Conservation (phyloP, 2,113 vertebrate genomes). For the Alexandromys fortis region DNA sequence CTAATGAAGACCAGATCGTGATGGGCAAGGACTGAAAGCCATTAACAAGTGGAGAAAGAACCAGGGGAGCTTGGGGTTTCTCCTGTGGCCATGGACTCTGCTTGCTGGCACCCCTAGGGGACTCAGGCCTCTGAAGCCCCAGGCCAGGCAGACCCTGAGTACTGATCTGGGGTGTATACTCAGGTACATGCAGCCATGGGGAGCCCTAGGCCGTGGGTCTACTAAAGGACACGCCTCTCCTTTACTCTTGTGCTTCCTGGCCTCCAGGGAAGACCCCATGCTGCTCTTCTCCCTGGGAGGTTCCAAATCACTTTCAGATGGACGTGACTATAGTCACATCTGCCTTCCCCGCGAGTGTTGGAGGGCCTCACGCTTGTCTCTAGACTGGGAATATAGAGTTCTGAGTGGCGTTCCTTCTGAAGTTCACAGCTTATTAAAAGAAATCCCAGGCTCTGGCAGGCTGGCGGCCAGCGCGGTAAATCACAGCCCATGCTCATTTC, state of each 20-base stretch:
- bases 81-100: neutral
- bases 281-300: neutral
- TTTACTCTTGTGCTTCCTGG: neutral
- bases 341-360: neutral
- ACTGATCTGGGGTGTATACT: neutral
- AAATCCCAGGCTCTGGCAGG: neutral
- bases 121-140: neutral
- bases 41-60: neutral
- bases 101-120: neutral
- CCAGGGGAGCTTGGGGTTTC: neutral
- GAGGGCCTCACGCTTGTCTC: neutral
- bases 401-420: neutral
- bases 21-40: neutral
- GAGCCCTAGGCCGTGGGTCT: no score
- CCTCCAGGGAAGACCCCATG: neutral
- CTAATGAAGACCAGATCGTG: slow-evolving; percentile 4
- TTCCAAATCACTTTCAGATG: neutral
- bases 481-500: slow-evolving; percentile 20
- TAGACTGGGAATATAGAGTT: neutral
- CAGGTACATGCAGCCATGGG: rapidly evolving
- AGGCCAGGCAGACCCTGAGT: neutral
- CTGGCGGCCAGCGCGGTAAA: neutral
- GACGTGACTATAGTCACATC: neutral
- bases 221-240: no score
- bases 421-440: slow-evolving; percentile 51